Percentiles rank a stretch among this genome's conserved stretches.
Conservation (phyloP, 1,140 invertebrate genomes). For the Drosophila watanabei region DNA sequence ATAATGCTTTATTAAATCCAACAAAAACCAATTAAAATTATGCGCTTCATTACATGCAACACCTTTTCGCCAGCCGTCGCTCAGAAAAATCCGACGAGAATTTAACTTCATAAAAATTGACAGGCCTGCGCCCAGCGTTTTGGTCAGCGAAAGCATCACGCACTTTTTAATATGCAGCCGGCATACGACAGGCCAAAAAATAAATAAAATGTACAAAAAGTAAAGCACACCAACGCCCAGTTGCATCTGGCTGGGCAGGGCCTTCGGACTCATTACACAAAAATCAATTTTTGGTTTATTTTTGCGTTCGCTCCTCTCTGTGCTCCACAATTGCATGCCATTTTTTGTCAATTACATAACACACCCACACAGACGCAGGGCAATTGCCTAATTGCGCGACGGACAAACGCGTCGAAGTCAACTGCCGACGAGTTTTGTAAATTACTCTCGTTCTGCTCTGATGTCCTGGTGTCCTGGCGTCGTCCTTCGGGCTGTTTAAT, state of each 20-base stretch:
- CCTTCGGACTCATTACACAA: slow-evolving; percentile 77
- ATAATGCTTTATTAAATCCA: slow-evolving; percentile 37
- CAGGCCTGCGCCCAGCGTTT: slow-evolving; percentile 56
- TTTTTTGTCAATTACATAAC: slow-evolving; percentile 75
- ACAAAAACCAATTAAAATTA: slow-evolving; percentile 79
- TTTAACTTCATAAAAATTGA: slow-evolving; percentile 84
- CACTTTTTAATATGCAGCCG: slow-evolving; percentile 81
- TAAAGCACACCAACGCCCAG: slow-evolving; percentile 31
- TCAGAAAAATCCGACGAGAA: slow-evolving; percentile 21
- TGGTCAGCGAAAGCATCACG: slow-evolving; percentile 61
- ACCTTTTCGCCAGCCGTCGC: slow-evolving; percentile 34
- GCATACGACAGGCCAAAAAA: slow-evolving; percentile 56
- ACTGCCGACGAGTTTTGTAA: slow-evolving; percentile 77
- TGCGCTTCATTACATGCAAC: slow-evolving; percentile 69
- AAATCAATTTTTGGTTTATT: slow-evolving; percentile 84
- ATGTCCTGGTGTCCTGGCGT: slow-evolving; percentile 17
- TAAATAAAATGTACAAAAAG: slow-evolving; percentile 35
- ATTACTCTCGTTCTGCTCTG: slow-evolving; percentile 65
- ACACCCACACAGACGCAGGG: slow-evolving; percentile 31
- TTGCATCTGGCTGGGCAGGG: slow-evolving; percentile 45
- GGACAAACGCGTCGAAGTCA: slow-evolving; percentile 77
- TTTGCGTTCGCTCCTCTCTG: slow-evolving; percentile 36
- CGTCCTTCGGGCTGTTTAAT: slow-evolving; percentile 73
- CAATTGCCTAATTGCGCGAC: slow-evolving; percentile 81
- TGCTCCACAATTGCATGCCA: slow-evolving; percentile 58